Percentiles rank a stretch among this genome's conserved stretches.
Conservation (phyloP, 1,140 invertebrate genomes). For the Drosophila suzukii region DNA sequence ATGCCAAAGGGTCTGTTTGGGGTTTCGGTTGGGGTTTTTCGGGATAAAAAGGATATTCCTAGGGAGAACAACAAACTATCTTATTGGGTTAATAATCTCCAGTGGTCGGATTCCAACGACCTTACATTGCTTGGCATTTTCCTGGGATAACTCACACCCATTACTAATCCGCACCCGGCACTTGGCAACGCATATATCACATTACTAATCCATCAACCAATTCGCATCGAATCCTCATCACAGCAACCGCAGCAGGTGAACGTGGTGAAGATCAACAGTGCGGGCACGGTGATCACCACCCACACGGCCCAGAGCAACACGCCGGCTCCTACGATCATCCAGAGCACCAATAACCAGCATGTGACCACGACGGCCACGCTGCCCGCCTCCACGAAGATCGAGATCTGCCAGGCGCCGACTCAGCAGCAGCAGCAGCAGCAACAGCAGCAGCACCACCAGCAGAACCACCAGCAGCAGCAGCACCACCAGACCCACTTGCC, state of each 20-base stretch:
- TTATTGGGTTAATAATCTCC: neutral
- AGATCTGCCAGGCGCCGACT: slow-evolving; percentile 75
- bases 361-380: slow-evolving; percentile 80
- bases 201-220: slow-evolving; percentile 25
- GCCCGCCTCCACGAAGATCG: slow-evolving; percentile 82
- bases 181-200: slow-evolving; percentile 8
- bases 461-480: slow-evolving; percentile 30
- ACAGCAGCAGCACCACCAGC: slow-evolving; percentile 78
- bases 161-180: slow-evolving; percentile 12
- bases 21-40: neutral
- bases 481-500: slow-evolving; percentile 28
- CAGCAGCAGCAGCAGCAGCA: slow-evolving; percentile 75
- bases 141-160: neutral
- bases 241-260: slow-evolving; percentile 85
- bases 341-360: slow-evolving; percentile 83
- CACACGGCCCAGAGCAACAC: slow-evolving; percentile 75
- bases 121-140: neutral
- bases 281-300: slow-evolving; percentile 81
- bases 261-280: slow-evolving; percentile 82
- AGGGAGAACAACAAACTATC: too few relatives aligned
- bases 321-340: slow-evolving; percentile 78
- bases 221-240: slow-evolving; percentile 7
- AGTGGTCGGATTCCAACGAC: neutral
- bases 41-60: neutral
- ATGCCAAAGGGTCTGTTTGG: neutral